Evolutionary conservation across 2,888 invertebrate species (phyloP).

Genomic region (Choristoneura rosaceana): DNA sequence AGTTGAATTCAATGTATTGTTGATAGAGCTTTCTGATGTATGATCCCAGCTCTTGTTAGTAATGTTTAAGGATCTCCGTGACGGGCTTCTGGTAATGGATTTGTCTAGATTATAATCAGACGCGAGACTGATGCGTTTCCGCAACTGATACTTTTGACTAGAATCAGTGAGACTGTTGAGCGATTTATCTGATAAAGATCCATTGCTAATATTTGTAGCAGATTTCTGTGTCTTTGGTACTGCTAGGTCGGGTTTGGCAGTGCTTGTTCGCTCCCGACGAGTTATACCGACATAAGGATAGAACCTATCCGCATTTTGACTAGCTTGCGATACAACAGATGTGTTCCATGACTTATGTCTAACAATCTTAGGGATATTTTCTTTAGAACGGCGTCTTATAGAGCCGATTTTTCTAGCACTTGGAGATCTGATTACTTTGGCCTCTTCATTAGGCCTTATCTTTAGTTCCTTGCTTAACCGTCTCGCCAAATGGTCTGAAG

Average conservation of each 20-base stretch:
- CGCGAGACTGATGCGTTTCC: constrained; percentile 42
- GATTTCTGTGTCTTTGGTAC: constrained; percentile 54
- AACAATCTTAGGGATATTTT: constrained; percentile 83
- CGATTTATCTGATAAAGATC: constrained; percentile 38
- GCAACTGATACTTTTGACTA: constrained; percentile 42
- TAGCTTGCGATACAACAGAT: constrained; percentile 72
- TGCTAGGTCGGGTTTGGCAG: constrained; percentile 63
- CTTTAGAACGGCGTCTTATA: constrained; percentile 89
- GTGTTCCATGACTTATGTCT: constrained; percentile 89
- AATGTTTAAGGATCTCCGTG: constrained; percentile 40
- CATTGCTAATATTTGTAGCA: constrained; percentile 40
- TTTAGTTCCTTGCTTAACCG: constrained; percentile 90
- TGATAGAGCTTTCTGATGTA: constrained; percentile 65
- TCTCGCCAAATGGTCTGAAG: constrained; percentile 89
- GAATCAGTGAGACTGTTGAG: constrained; percentile 32
- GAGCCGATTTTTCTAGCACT: constrained; percentile 93
- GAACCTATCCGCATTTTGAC: constrained; percentile 74
- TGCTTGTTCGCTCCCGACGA: constrained; percentile 73
- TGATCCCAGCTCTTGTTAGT: constrained; percentile 64
- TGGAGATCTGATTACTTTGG: constrained; percentile 91
- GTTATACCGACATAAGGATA: constrained; percentile 84
- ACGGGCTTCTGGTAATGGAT: constrained; percentile 30
- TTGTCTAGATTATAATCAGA: constrained; percentile 41
- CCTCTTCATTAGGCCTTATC: constrained; percentile 89
- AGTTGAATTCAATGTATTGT: constrained; percentile 62